Conservation (phyloP, 2,888 invertebrate genomes). For the Pediacus dermestoides region DNA sequence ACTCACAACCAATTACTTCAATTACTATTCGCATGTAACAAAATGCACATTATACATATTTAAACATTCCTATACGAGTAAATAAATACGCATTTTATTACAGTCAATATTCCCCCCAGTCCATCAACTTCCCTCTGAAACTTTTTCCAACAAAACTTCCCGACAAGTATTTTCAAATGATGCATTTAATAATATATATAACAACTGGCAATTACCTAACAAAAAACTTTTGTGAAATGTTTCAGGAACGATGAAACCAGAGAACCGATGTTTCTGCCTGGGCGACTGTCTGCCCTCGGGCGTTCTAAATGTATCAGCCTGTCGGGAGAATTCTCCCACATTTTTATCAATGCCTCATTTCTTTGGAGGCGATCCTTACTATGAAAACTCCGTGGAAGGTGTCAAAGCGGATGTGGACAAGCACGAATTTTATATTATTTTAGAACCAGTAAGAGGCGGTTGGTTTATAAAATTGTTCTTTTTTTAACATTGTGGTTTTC, state of each 20-base stretch:
- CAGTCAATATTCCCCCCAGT: no score
- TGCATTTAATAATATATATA: no score
- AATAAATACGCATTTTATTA: no score
- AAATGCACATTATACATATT: no score
- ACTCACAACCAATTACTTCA: no score
- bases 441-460: conserved; percentile 62
- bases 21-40: no score
- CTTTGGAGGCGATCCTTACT: conserved; percentile 65
- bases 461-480: conserved; percentile 10
- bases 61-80: no score
- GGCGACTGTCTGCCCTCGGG: conserved; percentile 71
- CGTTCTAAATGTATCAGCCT: conserved; percentile 70
- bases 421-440: conserved; percentile 71
- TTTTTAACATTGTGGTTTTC: conserved; percentile 34
- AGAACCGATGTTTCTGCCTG: conserved; percentile 68
- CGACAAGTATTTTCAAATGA: no score
- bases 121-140: no score
- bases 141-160: no score
- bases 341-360: conserved; percentile 83
- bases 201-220: background rate
- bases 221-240: no score
- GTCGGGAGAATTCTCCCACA: conserved; percentile 73
- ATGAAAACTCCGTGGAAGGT: conserved; percentile 61
- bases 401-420: conserved; percentile 62
- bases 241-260: conserved; percentile 56